These are phyloP conservation scores for Ryuthela nishihirai DNA, from an alignment of 2,888 invertebrate genomes.

Conservation along the genomic window DNA sequence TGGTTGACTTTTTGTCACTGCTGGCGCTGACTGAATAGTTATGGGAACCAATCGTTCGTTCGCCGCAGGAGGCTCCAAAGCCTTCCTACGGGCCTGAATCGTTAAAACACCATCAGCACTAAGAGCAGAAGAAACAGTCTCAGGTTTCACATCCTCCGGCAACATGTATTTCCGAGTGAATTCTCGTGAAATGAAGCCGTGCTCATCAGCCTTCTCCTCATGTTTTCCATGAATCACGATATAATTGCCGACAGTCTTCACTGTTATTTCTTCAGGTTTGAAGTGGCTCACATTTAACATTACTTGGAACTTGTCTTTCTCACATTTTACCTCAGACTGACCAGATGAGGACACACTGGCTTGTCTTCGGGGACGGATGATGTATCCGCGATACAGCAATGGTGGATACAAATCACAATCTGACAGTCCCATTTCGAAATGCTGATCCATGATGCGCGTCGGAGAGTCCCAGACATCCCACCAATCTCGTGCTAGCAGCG, in stretches of 20 bases:
- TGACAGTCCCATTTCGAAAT: slow-evolving; percentile 31
- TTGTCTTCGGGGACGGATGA: slow-evolving; percentile 21
- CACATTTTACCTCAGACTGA: slow-evolving; percentile 24
- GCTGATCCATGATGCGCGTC: slow-evolving; percentile 24
- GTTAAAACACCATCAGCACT: slow-evolving; percentile 35
- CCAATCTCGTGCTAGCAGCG: slow-evolving; percentile 17
- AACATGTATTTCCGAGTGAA: slow-evolving; percentile 40
- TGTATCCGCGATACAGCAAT: slow-evolving; percentile 7
- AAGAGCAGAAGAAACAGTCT: slow-evolving; percentile 34
- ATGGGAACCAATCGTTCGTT: slow-evolving; percentile 36
- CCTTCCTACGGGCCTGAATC: slow-evolving; percentile 36
- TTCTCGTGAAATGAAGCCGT: slow-evolving; percentile 40
- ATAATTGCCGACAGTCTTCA: slow-evolving; percentile 40
- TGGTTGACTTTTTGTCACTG: background rate
- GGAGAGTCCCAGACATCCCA: slow-evolving; percentile 38
- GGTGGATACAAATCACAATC: slow-evolving; percentile 26
- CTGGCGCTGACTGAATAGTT: background rate
- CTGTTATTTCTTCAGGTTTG: slow-evolving; percentile 34
- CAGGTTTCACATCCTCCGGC: slow-evolving; percentile 38
- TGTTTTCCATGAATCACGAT: slow-evolving; percentile 41
- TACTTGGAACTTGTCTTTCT: slow-evolving; percentile 28
- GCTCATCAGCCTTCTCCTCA: slow-evolving; percentile 41
- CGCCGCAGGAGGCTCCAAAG: slow-evolving; percentile 9
- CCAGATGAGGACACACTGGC: slow-evolving; percentile 12
- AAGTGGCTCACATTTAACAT: slow-evolving; percentile 38